Percentiles rank a stretch among this genome's conserved stretches.
These are phyloP conservation scores for Dendroctonus ponderosae DNA, from an alignment of 1,140 invertebrate genomes.

Conservation along the genomic window DNA sequence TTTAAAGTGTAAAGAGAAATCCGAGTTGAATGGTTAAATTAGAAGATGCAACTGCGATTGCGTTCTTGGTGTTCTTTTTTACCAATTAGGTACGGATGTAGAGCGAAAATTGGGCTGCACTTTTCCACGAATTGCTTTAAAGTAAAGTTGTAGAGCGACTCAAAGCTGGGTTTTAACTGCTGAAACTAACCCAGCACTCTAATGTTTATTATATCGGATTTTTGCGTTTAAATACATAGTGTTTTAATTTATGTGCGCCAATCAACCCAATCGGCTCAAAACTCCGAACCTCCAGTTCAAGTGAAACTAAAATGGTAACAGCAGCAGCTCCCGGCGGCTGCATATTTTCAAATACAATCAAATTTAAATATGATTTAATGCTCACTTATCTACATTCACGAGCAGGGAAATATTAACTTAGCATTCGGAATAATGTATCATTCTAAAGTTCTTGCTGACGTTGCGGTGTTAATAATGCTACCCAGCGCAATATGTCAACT, in stretches of 20 bases:
- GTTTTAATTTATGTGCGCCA: too few relatives aligned
- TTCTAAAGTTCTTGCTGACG: slow-evolving; percentile 21
- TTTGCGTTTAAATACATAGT: too few relatives aligned
- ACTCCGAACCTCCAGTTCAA: too few relatives aligned
- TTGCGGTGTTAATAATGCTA: slow-evolving; percentile 18
- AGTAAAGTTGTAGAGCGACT: too few relatives aligned
- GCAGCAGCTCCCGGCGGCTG: slow-evolving; percentile 3
- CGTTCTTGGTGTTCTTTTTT: background rate
- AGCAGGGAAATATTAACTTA: slow-evolving; percentile 22
- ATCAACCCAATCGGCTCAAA: too few relatives aligned
- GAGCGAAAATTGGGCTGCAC: background rate
- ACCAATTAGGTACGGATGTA: background rate
- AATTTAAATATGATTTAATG: slow-evolving; percentile 21
- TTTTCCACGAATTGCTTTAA: too few relatives aligned
- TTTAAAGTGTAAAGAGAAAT: slow-evolving; percentile 11
- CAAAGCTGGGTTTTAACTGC: too few relatives aligned
- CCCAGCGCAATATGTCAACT: slow-evolving; percentile 16
- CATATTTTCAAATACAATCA: slow-evolving; percentile 18
- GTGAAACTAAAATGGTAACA: too few relatives aligned
- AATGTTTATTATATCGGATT: too few relatives aligned
- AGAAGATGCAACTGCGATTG: slow-evolving; percentile 1
- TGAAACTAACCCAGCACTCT: too few relatives aligned
- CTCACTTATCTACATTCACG: slow-evolving; percentile 16
- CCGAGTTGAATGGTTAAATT: slow-evolving; percentile 3
- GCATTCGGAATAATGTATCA: slow-evolving; percentile 17